These are phyloP conservation scores for Hemaris fuciformis DNA, from an alignment of 2,888 invertebrate species.

Conservation along the genomic window DNA sequence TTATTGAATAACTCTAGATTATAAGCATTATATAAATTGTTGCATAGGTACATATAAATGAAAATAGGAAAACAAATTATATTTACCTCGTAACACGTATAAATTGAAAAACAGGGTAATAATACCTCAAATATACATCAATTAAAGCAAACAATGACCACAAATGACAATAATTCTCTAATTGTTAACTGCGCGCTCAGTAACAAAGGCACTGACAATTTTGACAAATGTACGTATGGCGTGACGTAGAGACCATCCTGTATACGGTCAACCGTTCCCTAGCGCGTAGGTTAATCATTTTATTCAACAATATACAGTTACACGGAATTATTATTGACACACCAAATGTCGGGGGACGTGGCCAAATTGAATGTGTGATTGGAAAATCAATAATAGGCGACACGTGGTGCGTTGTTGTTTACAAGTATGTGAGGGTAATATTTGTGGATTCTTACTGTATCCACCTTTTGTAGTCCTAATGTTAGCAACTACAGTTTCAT, in stretches of 20 bases:
- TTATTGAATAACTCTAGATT: too few relatives aligned
- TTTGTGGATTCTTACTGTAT: too few relatives aligned
- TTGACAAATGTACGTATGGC: slow-evolving; percentile 30
- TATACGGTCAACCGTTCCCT: slow-evolving; percentile 19
- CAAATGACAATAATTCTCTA: background rate
- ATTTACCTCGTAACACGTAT: background rate
- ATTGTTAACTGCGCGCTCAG: background rate
- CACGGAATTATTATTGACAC: slow-evolving; percentile 74
- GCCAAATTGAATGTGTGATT: slow-evolving; percentile 63
- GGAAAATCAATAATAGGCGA: slow-evolving; percentile 60
- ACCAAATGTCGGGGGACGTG: slow-evolving; percentile 67
- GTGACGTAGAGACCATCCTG: slow-evolving; percentile 31
- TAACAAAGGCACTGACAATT: slow-evolving; percentile 17
- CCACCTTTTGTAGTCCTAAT: too few relatives aligned
- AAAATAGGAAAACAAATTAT: too few relatives aligned
- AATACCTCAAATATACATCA: background rate
- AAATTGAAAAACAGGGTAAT: background rate
- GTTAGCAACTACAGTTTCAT: too few relatives aligned
- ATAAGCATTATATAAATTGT: too few relatives aligned
- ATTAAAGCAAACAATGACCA: background rate
- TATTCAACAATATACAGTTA: slow-evolving; percentile 76
- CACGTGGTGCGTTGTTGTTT: background rate
- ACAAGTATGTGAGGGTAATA: background rate
- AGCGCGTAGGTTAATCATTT: slow-evolving; percentile 73
- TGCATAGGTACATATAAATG: too few relatives aligned